Base-by-base conservation (phyloP, 2,113 vertebrate genomes). In the Neogale vison region DNA sequence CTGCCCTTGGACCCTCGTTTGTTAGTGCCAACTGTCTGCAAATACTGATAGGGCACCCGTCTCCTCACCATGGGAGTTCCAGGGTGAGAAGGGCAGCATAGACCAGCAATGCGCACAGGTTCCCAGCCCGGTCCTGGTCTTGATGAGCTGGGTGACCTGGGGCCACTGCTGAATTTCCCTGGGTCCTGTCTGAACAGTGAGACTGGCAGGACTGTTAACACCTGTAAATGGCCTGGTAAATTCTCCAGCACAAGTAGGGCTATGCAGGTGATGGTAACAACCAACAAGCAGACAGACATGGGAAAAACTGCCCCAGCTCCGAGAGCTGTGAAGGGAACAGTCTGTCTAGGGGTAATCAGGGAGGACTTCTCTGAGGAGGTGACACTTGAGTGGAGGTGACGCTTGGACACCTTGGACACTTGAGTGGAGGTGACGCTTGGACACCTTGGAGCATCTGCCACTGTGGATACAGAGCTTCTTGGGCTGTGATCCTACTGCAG, bases 81-180 rank as follows among this genome's bases (percentile, higher is more conserved):
- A 9, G 6, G 1, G 59, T 7, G 59, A 55, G 39, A 26, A 52
- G 81, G 23, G 3, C 17, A 39, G n/a, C 59, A 55, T 6, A 13
- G n/a, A 42, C 42, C 55, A 21, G 65, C 6, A 34, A 18, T 14
- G 63, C 24, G 8, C 0, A 1, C 9, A 7, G 42, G 31, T 42
- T 11, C 8, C n/a, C 45, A 74, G 93, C 24, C 0, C 0, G 0
- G n/a, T 21, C 86, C 10, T 0, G n/a, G 42, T n/a, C 15, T 0
- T 9, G 63, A 42, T 13, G 10, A 23, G 42, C 21, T 36, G n/a
- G 11, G 55, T 29, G 15, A 72, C 55, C 52, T 55, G 12, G 42
- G 39, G 26, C 55, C 63, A n/a, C 63, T 63, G 29, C 67, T 34
- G 6, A 18, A 21, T 31, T 52, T 72, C 80, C 39, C 14, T 84